These are phyloP conservation scores for Nomada flava DNA, from an alignment of 2,888 invertebrate species.

Conservation along the genomic window DNA sequence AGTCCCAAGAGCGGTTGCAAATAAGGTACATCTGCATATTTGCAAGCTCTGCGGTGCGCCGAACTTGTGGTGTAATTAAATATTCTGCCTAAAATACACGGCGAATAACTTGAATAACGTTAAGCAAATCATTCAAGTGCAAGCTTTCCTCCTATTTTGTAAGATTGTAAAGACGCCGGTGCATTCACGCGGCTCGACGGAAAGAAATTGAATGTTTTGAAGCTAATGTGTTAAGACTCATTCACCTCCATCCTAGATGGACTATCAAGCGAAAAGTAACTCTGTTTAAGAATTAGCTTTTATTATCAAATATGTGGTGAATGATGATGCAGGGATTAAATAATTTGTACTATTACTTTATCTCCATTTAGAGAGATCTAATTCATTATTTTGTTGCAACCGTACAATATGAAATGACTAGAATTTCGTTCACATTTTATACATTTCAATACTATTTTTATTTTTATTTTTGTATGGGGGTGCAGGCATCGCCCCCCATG, in stretches of 20 bases:
- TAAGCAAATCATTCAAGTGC: slow-evolving; percentile 29
- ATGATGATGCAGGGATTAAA: no score
- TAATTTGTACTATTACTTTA: no score
- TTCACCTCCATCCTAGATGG: background rate
- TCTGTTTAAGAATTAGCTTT: no score
- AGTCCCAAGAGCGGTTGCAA: background rate
- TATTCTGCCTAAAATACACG: slow-evolving; percentile 26
- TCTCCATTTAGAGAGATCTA: no score
- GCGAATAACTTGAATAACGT: slow-evolving; percentile 48
- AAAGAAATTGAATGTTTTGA: slow-evolving; percentile 10
- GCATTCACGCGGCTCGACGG: slow-evolving; percentile 17
- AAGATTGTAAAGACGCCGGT: background rate
- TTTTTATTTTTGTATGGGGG: no score
- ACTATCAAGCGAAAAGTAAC: background rate
- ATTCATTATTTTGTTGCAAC: no score
- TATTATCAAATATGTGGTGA: no score
- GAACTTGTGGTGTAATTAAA: slow-evolving; percentile 45
- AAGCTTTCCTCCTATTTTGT: background rate
- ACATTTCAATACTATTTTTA: no score
- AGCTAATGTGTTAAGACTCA: slow-evolving; percentile 2
- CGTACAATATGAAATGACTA: no score
- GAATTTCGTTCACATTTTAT: no score
- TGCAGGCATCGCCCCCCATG: no score
- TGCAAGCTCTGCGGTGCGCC: slow-evolving; percentile 20
- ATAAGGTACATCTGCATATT: slow-evolving; percentile 33